Conservation (phyloP, 2,113 vertebrate species). For the Cephalopholis sonnerati region DNA sequence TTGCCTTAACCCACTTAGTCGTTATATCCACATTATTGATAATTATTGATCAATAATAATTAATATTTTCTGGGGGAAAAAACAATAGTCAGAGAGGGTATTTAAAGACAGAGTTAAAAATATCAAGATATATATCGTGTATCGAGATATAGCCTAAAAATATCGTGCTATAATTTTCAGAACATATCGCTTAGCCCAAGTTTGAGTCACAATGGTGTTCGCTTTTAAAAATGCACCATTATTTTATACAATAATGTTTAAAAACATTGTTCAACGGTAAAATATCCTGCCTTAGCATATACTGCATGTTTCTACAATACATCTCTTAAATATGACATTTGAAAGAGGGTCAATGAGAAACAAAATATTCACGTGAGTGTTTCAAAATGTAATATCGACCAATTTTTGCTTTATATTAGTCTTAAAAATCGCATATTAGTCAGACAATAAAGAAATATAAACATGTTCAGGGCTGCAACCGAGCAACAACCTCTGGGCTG, state of each 20-base stretch:
- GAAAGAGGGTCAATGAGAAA: not conserved
- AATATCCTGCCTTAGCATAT: not conserved
- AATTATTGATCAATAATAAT: too few species aligned
- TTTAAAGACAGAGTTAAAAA: too few species aligned
- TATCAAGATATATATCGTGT: too few species aligned
- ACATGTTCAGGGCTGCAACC: not conserved
- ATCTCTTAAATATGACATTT: too few species aligned
- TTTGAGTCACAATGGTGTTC: not conserved
- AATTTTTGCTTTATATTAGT: not conserved
- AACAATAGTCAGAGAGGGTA: too few species aligned
- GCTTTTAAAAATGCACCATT: not conserved
- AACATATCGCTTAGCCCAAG: not conserved
- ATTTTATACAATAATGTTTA: not conserved
- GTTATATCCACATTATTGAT: too few species aligned
- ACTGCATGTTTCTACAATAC: not conserved
- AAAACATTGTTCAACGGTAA: not conserved
- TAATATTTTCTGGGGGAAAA: too few species aligned
- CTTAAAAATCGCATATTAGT: not conserved
- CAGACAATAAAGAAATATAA: not conserved
- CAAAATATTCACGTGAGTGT: not conserved
- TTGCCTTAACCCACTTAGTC: too few species aligned
- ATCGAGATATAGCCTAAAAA: too few species aligned
- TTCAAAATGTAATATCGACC: not conserved
- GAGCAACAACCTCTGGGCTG: too few species aligned
- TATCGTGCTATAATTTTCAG: too few species aligned